phyloP scores from a whole-genome alignment of 2,888 invertebrate genomes.

The Formica aserva region DNA sequence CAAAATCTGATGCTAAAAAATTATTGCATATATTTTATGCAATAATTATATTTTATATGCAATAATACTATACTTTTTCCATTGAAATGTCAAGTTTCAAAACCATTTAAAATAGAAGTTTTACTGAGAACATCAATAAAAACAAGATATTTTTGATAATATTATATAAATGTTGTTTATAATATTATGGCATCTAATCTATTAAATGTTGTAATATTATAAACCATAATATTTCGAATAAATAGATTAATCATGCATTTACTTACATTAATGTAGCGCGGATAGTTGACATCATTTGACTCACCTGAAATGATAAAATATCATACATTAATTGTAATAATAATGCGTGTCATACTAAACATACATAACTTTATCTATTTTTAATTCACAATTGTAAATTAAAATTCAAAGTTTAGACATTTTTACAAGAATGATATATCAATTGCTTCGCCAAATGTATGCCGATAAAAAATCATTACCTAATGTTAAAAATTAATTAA shows the following conservation, averaged over 20 bases:
- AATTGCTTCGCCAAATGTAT: not conserved
- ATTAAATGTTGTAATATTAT: conserved; percentile 54
- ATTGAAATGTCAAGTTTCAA: not conserved
- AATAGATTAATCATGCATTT: conserved; percentile 56
- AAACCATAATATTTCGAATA: conserved; percentile 33
- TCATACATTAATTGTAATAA: conserved; percentile 40
- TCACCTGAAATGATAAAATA: conserved; percentile 71
- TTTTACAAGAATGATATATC: not conserved
- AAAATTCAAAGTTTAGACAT: not conserved
- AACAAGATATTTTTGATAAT: conserved; percentile 60
- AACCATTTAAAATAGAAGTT: conserved; percentile 49
- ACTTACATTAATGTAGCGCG: conserved; percentile 61
- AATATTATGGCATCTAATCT: conserved; percentile 20
- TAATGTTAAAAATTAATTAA: not conserved
- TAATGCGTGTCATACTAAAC: not conserved
- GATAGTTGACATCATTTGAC: conserved; percentile 41
- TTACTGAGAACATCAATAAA: conserved; percentile 49
- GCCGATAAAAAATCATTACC: not conserved
- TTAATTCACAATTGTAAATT: conserved; percentile 20
- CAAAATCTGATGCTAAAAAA: no score
- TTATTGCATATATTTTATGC: not conserved
- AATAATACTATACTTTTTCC: not conserved
- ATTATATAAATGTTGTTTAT: conserved; percentile 24
- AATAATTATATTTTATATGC: not conserved
- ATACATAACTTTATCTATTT: not conserved